Conservation (phyloP, 2,888 invertebrate species). For the Mythimna lalbum region DNA sequence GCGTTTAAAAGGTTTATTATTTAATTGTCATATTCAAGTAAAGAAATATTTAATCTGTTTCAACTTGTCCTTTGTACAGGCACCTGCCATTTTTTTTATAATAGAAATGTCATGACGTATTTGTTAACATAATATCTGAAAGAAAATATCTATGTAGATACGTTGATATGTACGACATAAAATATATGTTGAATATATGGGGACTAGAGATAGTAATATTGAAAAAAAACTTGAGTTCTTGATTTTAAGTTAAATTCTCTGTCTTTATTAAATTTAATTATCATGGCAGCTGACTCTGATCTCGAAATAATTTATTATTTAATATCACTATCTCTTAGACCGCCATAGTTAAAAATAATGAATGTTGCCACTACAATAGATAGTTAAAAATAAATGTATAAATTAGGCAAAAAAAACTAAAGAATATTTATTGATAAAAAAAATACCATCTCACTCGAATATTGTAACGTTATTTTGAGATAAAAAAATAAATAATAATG, state of each 20-base stretch:
- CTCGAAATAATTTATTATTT: conserved; percentile 42
- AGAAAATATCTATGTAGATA: conserved; percentile 61
- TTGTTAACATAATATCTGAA: conserved; percentile 47
- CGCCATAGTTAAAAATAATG: conserved; percentile 61
- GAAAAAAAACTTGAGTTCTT: conserved; percentile 9
- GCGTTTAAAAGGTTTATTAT: not conserved
- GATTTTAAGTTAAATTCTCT: conserved; percentile 11
- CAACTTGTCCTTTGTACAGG: conserved; percentile 8
- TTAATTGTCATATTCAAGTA: not conserved
- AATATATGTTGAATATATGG: conserved; percentile 54
- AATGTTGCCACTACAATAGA: conserved; percentile 83
- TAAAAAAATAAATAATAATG: conserved; percentile 48
- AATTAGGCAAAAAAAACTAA: conserved; percentile 74
- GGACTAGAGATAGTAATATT: conserved; percentile 43
- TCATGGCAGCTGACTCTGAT: conserved; percentile 7
- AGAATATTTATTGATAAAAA: conserved; percentile 67
- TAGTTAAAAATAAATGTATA: conserved; percentile 87
- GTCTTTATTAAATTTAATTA: not conserved
- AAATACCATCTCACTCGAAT: conserved; percentile 61
- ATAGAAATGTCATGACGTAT: conserved; percentile 26
- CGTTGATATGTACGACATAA: conserved; percentile 59
- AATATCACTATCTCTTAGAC: conserved; percentile 50
- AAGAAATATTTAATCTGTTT: conserved; percentile 29
- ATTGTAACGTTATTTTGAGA: conserved; percentile 62
- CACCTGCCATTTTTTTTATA: conserved; percentile 24